Evolutionary conservation across 2,113 vertebrate species (phyloP), one percentile per base, ranked within the genome.

Genomic region (Alexandromys fortis): DNA sequence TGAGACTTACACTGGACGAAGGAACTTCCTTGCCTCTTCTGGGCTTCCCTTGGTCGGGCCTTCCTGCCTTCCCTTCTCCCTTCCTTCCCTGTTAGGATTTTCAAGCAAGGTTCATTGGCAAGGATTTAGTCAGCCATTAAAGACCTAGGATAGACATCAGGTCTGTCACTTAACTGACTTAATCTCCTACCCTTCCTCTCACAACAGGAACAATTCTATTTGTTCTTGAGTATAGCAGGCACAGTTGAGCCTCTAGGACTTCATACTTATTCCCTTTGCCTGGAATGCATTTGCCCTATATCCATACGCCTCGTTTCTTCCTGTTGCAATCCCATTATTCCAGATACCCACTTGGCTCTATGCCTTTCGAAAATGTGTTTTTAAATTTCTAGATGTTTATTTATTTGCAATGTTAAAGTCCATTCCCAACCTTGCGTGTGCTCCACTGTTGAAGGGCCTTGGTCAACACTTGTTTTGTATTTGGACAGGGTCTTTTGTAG

Each of bases 51-150:
- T 92, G 65, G 30, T 95, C 45, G 79, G 13, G 47, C 35, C 49
- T 88, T 58, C 13, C 38, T 42, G 13, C n/a, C 55, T 42, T 45
- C n/a, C 24, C 26, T 67, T 16, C 38, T 67, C 35, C 35, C n/a
- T 63, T 42, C 52, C 19, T 65, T 65, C n/a, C 38, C 45, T 70
- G 81, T 89, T 67, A 94, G 30, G 28, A 81, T 92, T 95, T 93
- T 89, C 73, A 78, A 88, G 78, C 76, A 86, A 86, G 67, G 68
- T 52, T 92, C 81, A 61, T 72, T 91, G 89, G 70, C 16, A 72
- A 82, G 26, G 28, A 55, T 61, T 95, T 91, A 70, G 35, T 42
- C 24, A 26, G 42, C n/a, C 22, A 65, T 45, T 47, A 63, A 93
- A 91, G 16, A 77, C 19, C 19, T 21, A 7, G 63, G 22, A 33